Evolutionary conservation across 2,113 vertebrate species (phyloP).

Genomic region (Poeciliopsis occidentalis): DNA sequence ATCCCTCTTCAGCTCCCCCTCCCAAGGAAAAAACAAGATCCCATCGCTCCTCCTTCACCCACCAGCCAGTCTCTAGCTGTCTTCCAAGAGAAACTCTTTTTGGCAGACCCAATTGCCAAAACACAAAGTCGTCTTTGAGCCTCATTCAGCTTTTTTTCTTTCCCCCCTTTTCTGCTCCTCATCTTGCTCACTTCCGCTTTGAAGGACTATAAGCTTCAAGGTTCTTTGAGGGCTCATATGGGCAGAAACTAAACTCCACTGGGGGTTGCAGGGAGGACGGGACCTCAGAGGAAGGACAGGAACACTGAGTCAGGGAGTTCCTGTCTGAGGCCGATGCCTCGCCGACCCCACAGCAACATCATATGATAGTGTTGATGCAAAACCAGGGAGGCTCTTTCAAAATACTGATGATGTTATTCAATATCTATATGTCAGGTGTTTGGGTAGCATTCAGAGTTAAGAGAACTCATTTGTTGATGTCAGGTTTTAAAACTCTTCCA

Average conservation of each 20-base stretch:
- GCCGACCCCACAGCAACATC: neutral
- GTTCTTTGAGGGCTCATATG: slow-evolving; percentile 85
- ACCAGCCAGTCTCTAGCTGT: slow-evolving; percentile 74
- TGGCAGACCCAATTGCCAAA: slow-evolving; percentile 60
- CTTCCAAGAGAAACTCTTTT: slow-evolving; percentile 76
- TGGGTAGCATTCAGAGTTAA: too few relatives aligned
- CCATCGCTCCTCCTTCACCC: slow-evolving; percentile 56
- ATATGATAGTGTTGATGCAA: neutral
- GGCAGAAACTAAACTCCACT: slow-evolving; percentile 78
- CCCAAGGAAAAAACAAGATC: slow-evolving; percentile 15
- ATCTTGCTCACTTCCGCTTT: slow-evolving; percentile 87
- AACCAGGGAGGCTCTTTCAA: neutral
- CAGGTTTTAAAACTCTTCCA: neutral
- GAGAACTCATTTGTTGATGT: neutral
- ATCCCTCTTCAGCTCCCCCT: slow-evolving; percentile 38
- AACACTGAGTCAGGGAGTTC: slow-evolving; percentile 32
- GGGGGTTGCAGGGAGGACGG: slow-evolving; percentile 17
- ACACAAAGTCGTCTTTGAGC: slow-evolving; percentile 88
- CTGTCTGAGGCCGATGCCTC: slow-evolving; percentile 36
- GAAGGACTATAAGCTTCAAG: slow-evolving; percentile 86
- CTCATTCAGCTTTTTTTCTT: slow-evolving; percentile 57
- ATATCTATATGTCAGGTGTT: neutral
- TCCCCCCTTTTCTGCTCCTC: slow-evolving; percentile 1
- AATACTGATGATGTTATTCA: slow-evolving; percentile 9
- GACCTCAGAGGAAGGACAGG: slow-evolving; percentile 35